Conservation (phyloP, 2,888 invertebrate species). For the Brachyopa scutellaris region DNA sequence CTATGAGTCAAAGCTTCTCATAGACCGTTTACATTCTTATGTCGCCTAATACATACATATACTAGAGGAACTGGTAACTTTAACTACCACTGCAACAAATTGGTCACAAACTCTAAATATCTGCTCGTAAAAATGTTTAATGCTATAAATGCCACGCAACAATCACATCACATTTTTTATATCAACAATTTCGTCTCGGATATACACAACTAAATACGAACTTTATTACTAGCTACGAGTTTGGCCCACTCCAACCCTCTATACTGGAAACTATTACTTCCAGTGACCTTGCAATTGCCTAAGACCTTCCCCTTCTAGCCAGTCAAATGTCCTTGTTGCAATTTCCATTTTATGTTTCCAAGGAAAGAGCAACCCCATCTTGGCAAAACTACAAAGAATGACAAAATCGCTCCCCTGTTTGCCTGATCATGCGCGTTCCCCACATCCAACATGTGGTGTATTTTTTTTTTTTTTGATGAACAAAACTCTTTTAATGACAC, state of each 20-base stretch:
- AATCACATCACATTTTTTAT: neutral
- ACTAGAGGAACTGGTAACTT: too few relatives aligned
- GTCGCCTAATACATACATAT: too few relatives aligned
- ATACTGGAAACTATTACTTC: slow-evolving; percentile 17
- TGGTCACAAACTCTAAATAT: neutral
- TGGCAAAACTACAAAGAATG: neutral
- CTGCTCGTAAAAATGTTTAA: slow-evolving; percentile 39
- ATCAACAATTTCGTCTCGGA: slow-evolving; percentile 6
- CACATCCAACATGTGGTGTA: slow-evolving; percentile 55
- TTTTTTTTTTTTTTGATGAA: too few relatives aligned
- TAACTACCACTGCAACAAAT: slow-evolving; percentile 43
- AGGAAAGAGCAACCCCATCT: slow-evolving; percentile 3
- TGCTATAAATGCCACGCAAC: slow-evolving; percentile 13
- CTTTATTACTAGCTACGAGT: too few relatives aligned
- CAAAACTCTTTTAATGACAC: slow-evolving; percentile 38
- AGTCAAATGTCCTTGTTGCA: slow-evolving; percentile 23
- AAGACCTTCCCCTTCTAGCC: neutral
- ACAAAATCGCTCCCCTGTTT: too few relatives aligned
- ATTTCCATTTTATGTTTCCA: slow-evolving; percentile 17
- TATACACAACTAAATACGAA: neutral
- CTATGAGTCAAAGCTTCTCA: too few relatives aligned
- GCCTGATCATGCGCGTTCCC: slow-evolving; percentile 37
- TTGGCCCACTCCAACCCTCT: neutral
- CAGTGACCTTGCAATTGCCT: slow-evolving; percentile 61
- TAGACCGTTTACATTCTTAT: too few relatives aligned